Evolutionary conservation across 2,113 vertebrate species (phyloP).

Genomic region (Ibidorhyncha struthersii): DNA sequence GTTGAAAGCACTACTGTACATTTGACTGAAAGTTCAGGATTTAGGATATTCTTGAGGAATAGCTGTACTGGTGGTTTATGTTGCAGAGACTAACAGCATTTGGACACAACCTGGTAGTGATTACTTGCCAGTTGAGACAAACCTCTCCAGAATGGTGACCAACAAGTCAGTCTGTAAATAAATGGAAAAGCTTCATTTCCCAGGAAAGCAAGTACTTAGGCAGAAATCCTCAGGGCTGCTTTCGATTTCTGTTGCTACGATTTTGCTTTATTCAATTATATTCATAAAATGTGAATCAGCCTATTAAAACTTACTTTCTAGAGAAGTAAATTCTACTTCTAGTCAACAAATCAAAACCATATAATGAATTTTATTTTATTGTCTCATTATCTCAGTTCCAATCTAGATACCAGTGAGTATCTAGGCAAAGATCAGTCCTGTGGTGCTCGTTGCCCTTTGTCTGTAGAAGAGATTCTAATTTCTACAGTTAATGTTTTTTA

Average conservation of each 20-base stretch:
- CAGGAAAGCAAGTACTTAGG: background rate
- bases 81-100: background rate
- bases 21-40: background rate
- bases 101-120: background rate
- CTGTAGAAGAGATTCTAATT: background rate
- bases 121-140: background rate
- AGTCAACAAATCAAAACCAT: background rate
- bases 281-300: background rate
- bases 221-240: background rate
- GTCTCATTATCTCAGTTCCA: background rate
- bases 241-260: background rate
- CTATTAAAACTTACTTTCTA: background rate
- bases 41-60: background rate
- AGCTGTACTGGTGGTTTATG: background rate
- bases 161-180: background rate
- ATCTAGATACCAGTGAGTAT: background rate
- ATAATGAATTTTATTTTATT: background rate
- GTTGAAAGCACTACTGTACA: background rate
- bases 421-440: background rate
- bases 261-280: background rate
- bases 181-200: background rate
- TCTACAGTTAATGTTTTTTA: background rate
- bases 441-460: background rate
- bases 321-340: background rate
- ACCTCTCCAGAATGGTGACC: background rate